Base-by-base conservation (phyloP, 1,140 invertebrate genomes). In the Drusus annulatus region DNA sequence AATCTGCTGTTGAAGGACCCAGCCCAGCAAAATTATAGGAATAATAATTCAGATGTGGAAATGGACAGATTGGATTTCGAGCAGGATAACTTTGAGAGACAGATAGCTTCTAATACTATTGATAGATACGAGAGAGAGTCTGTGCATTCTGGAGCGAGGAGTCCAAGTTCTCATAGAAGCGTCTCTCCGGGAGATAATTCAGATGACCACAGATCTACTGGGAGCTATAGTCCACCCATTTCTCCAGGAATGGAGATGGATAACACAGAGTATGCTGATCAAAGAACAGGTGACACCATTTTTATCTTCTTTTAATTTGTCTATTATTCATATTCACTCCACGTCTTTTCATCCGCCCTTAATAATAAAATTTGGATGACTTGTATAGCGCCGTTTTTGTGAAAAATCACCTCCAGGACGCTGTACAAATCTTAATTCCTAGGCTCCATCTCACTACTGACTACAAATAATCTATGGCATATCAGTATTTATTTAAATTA, bases 221-320 rank as follows among this genome's bases (percentile, higher is more conserved):
- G 86, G 50, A 87, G 85, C 69, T 90, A 89, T 79, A 90, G 89
- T 54, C 89, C 88, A 0, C 89, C 89, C 0, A 90, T 90, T 16
- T 90, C 89, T 0, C 89, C 89, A 0, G 89, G 89, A n/a, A 87
- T 89, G 6, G 89, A 90, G 75, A 88, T 88, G 0, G 88, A 88
- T n/a, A 87, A 87, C 5, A 88, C 89, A 69, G 88, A 89, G 16
- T 89, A 85, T 76, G 86, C 87, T 3, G 87, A 84, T 45, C 89
- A 90, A 84, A 88, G 88, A 85, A 87, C 89, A 74, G 89, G 89
- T 90, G 68, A 63, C 10, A 17, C 63, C 8, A n/a, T 52, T 73
- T 6, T 3, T 52, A 73, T 54, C 23, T 51, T 21, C 6, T 28
- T 6, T 28, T 28, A 3, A 28, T 23, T 73, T 74, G 5, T 45